Evolutionary conservation across 2,888 invertebrate genomes (phyloP).

Genomic region (Sycophila texana): DNA sequence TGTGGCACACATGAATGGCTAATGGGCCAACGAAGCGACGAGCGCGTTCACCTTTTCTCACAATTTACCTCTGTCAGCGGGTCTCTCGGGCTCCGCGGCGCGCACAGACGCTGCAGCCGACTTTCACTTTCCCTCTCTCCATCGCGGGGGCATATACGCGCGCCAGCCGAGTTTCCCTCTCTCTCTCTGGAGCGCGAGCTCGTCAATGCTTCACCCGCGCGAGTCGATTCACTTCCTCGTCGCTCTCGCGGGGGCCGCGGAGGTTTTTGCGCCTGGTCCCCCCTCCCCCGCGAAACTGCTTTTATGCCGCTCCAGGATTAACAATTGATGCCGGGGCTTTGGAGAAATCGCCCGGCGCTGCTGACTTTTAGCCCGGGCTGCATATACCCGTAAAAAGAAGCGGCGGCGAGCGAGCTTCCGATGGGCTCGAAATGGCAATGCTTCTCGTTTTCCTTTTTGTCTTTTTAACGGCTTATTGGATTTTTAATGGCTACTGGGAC

Average conservation of each 20-base stretch:
- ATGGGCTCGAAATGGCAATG: too few species aligned
- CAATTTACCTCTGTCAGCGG: slow-evolving; percentile 52
- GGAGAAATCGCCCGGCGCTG: too few species aligned
- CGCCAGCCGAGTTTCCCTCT: not conserved
- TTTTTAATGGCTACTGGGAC: too few species aligned
- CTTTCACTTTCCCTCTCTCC: slow-evolving; percentile 55
- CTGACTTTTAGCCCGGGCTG: too few species aligned
- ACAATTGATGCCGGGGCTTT: too few species aligned
- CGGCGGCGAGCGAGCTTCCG: too few species aligned
- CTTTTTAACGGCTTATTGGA: too few species aligned
- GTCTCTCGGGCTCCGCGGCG: not conserved
- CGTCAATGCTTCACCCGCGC: slow-evolving; percentile 16
- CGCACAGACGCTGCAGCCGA: slow-evolving; percentile 29
- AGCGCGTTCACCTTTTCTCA: slow-evolving; percentile 54
- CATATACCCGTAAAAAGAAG: too few species aligned
- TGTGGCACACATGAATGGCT: slow-evolving; percentile 38
- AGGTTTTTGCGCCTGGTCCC: not conserved
- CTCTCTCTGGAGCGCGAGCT: not conserved
- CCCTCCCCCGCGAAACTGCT: not conserved
- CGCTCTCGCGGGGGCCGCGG: not conserved
- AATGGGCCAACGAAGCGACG: slow-evolving; percentile 37
- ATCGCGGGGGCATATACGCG: not conserved
- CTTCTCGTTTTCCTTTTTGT: too few species aligned
- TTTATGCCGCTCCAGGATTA: not conserved
- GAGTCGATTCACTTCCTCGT: not conserved